phyloP scores from a whole-genome alignment of 1,140 invertebrate genomes.

The Medauroidea extradentata region DNA sequence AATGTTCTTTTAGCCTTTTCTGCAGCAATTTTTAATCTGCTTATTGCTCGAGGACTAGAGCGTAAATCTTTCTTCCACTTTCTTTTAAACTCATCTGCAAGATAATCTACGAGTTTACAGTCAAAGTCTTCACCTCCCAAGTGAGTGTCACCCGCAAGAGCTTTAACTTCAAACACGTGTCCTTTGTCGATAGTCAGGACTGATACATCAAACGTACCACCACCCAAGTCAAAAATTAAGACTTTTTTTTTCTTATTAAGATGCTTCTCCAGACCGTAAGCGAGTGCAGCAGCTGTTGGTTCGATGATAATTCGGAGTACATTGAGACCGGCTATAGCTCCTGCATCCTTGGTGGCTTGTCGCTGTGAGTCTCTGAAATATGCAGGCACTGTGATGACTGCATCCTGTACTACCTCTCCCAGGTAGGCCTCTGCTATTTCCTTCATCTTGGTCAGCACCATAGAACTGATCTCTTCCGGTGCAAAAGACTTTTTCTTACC shows the following conservation, averaged over 20 bases:
- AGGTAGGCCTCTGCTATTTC: conserved; percentile 54
- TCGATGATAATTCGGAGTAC: conserved; percentile 55
- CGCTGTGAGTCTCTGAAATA: conserved; percentile 52
- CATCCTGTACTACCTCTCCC: conserved; percentile 44
- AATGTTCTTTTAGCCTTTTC: conserved; percentile 78
- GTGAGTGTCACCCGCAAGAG: conserved; percentile 62
- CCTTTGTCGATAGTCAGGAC: conserved; percentile 68
- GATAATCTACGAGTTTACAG: conserved; percentile 66
- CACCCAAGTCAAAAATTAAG: conserved; percentile 51
- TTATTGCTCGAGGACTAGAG: conserved; percentile 42
- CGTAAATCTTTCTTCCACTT: conserved; percentile 48
- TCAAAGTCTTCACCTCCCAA: conserved; percentile 77
- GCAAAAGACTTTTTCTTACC: conserved; percentile 48
- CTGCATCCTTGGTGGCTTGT: conserved; percentile 53
- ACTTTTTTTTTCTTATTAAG: conserved; percentile 43
- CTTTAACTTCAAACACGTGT: conserved; percentile 51
- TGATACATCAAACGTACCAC: conserved; percentile 61
- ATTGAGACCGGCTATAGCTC: conserved; percentile 47
- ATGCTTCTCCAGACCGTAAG: conserved; percentile 53
- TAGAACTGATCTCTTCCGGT: conserved; percentile 55
- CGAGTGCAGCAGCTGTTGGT: conserved; percentile 53
- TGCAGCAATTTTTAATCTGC: conserved; percentile 55
- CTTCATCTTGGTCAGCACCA: conserved; percentile 53
- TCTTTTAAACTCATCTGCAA: conserved; percentile 47
- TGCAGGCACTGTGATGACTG: conserved; percentile 56